phyloP scores from a whole-genome alignment of 1,140 invertebrate genomes.

The Drosophila grimshawi region DNA sequence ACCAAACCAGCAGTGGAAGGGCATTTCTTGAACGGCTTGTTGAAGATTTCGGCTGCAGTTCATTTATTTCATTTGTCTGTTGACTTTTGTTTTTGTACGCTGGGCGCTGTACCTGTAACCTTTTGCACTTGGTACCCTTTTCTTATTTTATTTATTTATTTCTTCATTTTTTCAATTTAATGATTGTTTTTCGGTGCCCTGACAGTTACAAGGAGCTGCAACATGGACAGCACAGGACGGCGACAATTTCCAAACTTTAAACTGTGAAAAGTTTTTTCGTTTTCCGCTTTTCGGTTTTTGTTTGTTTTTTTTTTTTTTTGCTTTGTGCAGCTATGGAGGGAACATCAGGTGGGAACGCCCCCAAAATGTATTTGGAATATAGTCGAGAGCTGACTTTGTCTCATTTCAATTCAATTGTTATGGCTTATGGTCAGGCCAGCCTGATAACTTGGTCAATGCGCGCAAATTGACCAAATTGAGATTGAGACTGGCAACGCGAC shows the following conservation, averaged over 20 bases:
- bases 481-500: neutral
- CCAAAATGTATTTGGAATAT: constrained; percentile 22
- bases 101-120: constrained; percentile 79
- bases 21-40: neutral
- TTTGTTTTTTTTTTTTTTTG: constrained; percentile 4
- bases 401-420: constrained; percentile 48
- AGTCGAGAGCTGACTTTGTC: constrained; percentile 20
- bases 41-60: neutral
- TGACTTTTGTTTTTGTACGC: constrained; percentile 22
- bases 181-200: constrained; percentile 70
- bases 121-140: constrained; percentile 84
- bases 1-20: constrained; percentile 5
- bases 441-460: constrained; percentile 39
- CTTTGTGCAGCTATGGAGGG: neutral
- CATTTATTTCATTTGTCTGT: constrained; percentile 64
- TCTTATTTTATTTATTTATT: constrained; percentile 42
- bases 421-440: constrained; percentile 17
- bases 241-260: constrained; percentile 45
- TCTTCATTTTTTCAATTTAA: constrained; percentile 71
- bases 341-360: constrained; percentile 51
- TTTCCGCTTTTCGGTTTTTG: neutral
- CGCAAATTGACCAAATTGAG: constrained; percentile 50
- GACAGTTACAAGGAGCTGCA: constrained; percentile 69
- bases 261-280: constrained; percentile 13
- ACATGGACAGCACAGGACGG: constrained; percentile 37